Percentiles rank a stretch among this genome's conserved stretches.
These are phyloP conservation scores for Liparis tanakae DNA, from an alignment of 2,797 vertebrate genomes.

Conservation along the genomic window DNA sequence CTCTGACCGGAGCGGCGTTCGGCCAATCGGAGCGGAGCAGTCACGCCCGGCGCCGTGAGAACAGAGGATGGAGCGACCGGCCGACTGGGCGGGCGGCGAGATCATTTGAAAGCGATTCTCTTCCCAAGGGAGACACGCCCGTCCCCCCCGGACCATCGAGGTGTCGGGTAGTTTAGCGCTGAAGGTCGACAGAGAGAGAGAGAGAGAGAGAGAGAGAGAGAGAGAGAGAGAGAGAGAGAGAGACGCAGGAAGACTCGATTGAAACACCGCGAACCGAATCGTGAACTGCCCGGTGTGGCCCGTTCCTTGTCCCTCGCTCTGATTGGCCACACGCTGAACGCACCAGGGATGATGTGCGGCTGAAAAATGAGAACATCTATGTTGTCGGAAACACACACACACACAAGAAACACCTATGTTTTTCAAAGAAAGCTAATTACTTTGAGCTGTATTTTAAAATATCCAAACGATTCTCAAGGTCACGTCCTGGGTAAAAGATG, in stretches of 20 bases:
- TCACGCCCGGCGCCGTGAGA: conserved; percentile 19
- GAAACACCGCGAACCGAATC: conserved; percentile 37
- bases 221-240: background rate
- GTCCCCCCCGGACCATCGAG: conserved; percentile 35
- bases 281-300: conserved; percentile 21
- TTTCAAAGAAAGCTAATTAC: conserved; percentile 11
- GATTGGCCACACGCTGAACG: background rate
- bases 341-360: conserved; percentile 7
- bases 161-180: conserved; percentile 53
- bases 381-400: background rate
- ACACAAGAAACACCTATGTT: background rate
- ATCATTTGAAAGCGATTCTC: conserved; percentile 43
- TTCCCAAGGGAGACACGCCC: conserved; percentile 26
- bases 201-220: conserved; percentile 5
- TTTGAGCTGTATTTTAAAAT: conserved; percentile 19
- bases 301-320: conserved; percentile 7
- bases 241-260: conserved; percentile 41
- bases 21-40: conserved; percentile 22
- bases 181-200: conserved; percentile 45
- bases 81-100: conserved; percentile 34
- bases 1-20: background rate
- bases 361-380: conserved; percentile 23
- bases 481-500: conserved; percentile 26
- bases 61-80: conserved; percentile 13
- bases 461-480: conserved; percentile 10